A percentile compares a stretch with the other conserved stretches of the same genome.
phyloP scores from a whole-genome alignment of 2,113 vertebrate species.

The Hemichromis elongatus region DNA sequence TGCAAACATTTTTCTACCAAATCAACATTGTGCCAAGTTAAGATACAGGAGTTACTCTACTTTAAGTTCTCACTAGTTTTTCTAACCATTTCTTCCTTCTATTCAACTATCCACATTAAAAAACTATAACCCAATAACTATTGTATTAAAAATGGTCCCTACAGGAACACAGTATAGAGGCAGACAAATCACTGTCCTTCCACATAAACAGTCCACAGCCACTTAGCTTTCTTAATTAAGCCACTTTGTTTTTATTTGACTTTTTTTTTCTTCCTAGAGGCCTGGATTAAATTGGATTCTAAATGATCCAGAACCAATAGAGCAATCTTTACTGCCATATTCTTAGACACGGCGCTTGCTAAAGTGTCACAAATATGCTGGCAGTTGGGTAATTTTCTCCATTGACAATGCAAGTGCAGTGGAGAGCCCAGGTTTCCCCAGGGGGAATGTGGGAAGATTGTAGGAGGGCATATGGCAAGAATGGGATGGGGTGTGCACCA shows the following conservation, averaged over 20 bases:
- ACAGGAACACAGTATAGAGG: neutral
- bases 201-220: slow-evolving; percentile 47
- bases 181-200: slow-evolving; percentile 10
- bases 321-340: slow-evolving; percentile 72
- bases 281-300: slow-evolving; percentile 76
- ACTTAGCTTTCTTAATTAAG: slow-evolving; percentile 72
- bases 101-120: neutral
- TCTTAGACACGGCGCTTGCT: slow-evolving; percentile 49
- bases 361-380: slow-evolving; percentile 61
- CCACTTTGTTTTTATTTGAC: slow-evolving; percentile 73
- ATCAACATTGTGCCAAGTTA: neutral
- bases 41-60: neutral
- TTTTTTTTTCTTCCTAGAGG: slow-evolving; percentile 31
- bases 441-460: slow-evolving; percentile 59
- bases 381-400: slow-evolving; percentile 61
- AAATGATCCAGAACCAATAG: slow-evolving; percentile 78
- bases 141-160: neutral
- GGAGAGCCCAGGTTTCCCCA: slow-evolving; percentile 48
- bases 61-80: neutral
- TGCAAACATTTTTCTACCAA: neutral
- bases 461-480: slow-evolving; percentile 59
- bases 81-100: neutral
- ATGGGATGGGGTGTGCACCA: slow-evolving; percentile 28
- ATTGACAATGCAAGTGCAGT: slow-evolving; percentile 35
- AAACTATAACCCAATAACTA: neutral